Percentiles rank a stretch among this genome's conserved stretches.
phyloP scores from a whole-genome alignment of 92 coral and sea anemone genomes.

The Diadumene lineata region DNA sequence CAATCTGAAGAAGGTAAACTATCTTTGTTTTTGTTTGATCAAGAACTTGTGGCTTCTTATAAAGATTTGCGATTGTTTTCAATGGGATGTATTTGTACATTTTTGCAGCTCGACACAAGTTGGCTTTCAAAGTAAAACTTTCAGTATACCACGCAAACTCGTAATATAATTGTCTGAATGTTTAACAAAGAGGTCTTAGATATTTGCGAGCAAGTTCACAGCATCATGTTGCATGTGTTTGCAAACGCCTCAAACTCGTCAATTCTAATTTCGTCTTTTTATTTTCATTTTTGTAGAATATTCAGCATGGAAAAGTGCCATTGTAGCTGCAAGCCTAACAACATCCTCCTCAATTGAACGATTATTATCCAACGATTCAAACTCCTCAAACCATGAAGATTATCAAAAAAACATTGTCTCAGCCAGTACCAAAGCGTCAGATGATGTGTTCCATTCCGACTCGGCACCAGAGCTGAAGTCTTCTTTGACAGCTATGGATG shows the following conservation, averaged over 20 bases:
- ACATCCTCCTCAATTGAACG: slow-evolving; percentile 47
- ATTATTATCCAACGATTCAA: slow-evolving; percentile 42
- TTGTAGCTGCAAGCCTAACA: slow-evolving; percentile 54
- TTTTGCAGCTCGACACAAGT: too few species aligned
- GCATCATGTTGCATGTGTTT: too few species aligned
- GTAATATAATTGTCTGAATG: too few species aligned
- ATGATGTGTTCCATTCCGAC: slow-evolving; percentile 63
- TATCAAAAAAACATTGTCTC: slow-evolving; percentile 34
- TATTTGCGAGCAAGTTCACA: too few species aligned
- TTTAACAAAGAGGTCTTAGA: too few species aligned
- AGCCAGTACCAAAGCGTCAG: slow-evolving; percentile 53
- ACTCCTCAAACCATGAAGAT: too few species aligned
- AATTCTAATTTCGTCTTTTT: not conserved
- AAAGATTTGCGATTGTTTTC: too few species aligned
- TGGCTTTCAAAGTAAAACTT: too few species aligned
- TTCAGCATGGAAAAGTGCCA: slow-evolving; percentile 61
- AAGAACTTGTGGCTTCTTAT: not conserved
- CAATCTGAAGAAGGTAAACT: slow-evolving; percentile 71
- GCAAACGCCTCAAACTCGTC: not conserved
- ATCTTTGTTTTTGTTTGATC: not conserved
- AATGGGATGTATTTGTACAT: too few species aligned
- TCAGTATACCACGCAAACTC: too few species aligned
- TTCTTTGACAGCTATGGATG: not conserved
- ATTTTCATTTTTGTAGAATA: slow-evolving; percentile 45
- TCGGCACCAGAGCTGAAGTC: not conserved